phyloP scores from a whole-genome alignment of 2,888 invertebrate species.

The Neria commutata region DNA sequence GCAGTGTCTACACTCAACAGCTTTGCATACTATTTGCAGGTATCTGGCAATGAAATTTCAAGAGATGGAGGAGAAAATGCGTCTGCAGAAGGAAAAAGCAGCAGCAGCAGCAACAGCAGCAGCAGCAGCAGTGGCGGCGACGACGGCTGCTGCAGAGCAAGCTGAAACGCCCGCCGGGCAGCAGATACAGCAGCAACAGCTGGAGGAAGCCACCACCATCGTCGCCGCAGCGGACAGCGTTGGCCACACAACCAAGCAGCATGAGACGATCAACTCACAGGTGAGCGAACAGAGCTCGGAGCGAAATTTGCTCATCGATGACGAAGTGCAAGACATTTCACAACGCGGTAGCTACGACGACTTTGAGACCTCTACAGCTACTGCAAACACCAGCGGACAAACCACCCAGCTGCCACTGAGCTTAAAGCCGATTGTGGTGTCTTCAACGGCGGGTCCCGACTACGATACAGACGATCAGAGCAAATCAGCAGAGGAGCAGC shows the following conservation, averaged over 20 bases:
- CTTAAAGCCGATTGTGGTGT: slow-evolving; percentile 54
- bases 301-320: slow-evolving; percentile 57
- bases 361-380: slow-evolving; percentile 36
- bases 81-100: slow-evolving; percentile 70
- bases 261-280: slow-evolving; percentile 44
- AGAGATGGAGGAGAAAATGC: slow-evolving; percentile 84
- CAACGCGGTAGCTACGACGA: slow-evolving; percentile 49
- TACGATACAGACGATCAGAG: slow-evolving; percentile 24
- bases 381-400: slow-evolving; percentile 28
- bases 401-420: slow-evolving; percentile 39
- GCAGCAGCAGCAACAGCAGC: slow-evolving; percentile 40
- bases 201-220: slow-evolving; percentile 16
- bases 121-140: slow-evolving; percentile 23
- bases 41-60: slow-evolving; percentile 83
- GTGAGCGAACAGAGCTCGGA: slow-evolving; percentile 59
- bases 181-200: slow-evolving; percentile 24
- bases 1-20: too few relatives aligned
- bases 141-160: slow-evolving; percentile 9
- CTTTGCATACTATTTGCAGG: too few relatives aligned
- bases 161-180: not conserved
- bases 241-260: slow-evolving; percentile 41
- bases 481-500: slow-evolving; percentile 25
- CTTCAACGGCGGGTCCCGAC: slow-evolving; percentile 48
- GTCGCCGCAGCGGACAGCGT: slow-evolving; percentile 37
- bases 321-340: slow-evolving; percentile 55